Conservation (phyloP, 2,888 invertebrate genomes). For the Polyommatus iphigenia region DNA sequence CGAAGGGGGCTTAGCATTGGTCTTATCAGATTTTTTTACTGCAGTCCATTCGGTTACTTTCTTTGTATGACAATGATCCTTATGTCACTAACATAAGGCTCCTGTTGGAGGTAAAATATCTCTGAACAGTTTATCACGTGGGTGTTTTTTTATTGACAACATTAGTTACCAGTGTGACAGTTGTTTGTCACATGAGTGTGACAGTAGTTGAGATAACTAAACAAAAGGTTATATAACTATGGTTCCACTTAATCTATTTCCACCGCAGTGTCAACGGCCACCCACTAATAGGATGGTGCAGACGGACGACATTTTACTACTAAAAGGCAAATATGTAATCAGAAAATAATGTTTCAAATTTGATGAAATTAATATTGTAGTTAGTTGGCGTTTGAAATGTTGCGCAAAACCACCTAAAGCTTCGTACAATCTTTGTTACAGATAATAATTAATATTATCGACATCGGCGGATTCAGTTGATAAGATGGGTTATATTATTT, state of each 20-base stretch:
- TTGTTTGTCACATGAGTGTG: conserved; percentile 18
- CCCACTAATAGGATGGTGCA: neutral
- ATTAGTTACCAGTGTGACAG: neutral
- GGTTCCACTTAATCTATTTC: conserved; percentile 16
- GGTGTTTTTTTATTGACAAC: neutral
- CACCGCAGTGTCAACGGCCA: conserved; percentile 28
- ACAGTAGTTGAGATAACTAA: conserved; percentile 9
- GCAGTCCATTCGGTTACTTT: neutral
- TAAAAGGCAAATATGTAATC: too few relatives aligned
- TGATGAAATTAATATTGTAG: too few relatives aligned
- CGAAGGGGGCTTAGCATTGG: too few relatives aligned
- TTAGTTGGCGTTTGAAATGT: too few relatives aligned
- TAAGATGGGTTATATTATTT: too few relatives aligned
- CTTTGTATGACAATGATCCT: neutral
- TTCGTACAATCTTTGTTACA: too few relatives aligned
- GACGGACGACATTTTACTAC: neutral
- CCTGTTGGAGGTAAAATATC: neutral
- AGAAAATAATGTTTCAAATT: too few relatives aligned
- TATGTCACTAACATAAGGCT: neutral
- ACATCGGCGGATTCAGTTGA: too few relatives aligned
- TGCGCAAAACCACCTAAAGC: too few relatives aligned
- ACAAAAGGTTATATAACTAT: conserved; percentile 19
- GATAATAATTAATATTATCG: too few relatives aligned
- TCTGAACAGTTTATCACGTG: neutral
- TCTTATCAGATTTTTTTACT: neutral